phyloP scores from a whole-genome alignment of 2,797 vertebrate genomes.

The Hippopotamyrus pictus region DNA sequence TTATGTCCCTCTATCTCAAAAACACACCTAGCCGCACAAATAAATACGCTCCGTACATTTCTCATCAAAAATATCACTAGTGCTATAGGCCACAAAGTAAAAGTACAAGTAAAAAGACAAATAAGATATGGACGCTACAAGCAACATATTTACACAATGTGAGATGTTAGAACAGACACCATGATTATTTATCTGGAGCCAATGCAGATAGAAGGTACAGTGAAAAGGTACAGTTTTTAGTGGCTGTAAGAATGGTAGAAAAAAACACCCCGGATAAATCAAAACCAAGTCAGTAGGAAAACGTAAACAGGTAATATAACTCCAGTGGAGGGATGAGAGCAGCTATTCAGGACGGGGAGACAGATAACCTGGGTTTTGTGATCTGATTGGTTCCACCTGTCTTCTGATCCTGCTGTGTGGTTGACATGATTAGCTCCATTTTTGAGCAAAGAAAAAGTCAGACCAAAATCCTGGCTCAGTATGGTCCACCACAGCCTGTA shows the following conservation, averaged over 20 bases:
- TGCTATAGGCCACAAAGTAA: not conserved
- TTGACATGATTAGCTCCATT: not conserved
- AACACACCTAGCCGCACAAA: not conserved
- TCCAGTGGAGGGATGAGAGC: not conserved
- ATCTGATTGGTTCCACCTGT: not conserved
- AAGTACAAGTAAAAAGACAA: not conserved
- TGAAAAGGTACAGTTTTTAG: not conserved
- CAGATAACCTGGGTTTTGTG: not conserved
- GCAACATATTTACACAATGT: not conserved
- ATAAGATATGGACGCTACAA: not conserved
- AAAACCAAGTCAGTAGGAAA: not conserved
- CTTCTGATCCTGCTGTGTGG: not conserved
- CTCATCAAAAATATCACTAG: not conserved
- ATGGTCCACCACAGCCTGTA: not conserved
- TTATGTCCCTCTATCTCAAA: not conserved
- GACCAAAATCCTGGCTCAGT: not conserved
- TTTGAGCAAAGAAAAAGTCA: not conserved
- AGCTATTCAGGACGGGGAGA: not conserved
- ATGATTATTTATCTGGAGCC: not conserved
- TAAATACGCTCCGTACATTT: not conserved
- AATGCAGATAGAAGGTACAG: not conserved
- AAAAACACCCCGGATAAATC: not conserved
- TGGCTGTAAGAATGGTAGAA: not conserved
- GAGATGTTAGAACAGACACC: not conserved
- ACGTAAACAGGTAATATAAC: not conserved